Conservation (phyloP, 2,888 invertebrate genomes). For the Platerodrilus igneus region DNA sequence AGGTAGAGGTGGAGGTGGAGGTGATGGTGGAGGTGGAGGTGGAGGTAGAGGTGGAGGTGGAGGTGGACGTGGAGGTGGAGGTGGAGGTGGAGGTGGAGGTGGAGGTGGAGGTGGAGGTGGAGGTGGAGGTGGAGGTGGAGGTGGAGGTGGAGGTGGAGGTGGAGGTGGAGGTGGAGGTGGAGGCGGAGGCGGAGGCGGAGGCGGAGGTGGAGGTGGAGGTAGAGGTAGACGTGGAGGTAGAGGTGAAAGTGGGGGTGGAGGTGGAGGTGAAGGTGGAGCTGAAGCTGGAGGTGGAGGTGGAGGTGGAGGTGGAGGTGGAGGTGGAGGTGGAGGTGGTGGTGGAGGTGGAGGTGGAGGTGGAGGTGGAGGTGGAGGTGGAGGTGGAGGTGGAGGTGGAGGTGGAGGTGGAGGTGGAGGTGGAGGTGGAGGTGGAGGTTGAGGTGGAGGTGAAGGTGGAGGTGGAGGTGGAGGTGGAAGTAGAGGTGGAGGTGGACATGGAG, state of each 20-base stretch:
- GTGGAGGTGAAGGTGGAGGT: too few relatives aligned
- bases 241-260: too few relatives aligned
- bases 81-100: not conserved
- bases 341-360: not conserved
- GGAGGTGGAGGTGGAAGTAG: too few relatives aligned
- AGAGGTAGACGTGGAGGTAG: too few relatives aligned
- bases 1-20: too few relatives aligned
- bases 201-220: too few relatives aligned
- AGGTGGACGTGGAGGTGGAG: not conserved
- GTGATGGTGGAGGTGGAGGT: too few relatives aligned
- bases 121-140: not conserved
- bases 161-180: not conserved
- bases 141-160: not conserved
- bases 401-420: not conserved
- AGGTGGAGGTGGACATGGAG: too few relatives aligned
- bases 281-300: not conserved
- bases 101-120: not conserved
- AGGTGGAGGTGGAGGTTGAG: not conserved
- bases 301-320: not conserved
- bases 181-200: too few relatives aligned
- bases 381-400: not conserved
- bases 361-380: not conserved
- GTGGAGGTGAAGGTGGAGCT: too few relatives aligned
- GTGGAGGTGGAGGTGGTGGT: not conserved
- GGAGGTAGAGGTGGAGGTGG: too few relatives aligned